Evolutionary conservation across 2,888 invertebrate genomes (phyloP), one percentile per base, ranked within the genome.

Genomic region (Pristionchus mayeri): DNA sequence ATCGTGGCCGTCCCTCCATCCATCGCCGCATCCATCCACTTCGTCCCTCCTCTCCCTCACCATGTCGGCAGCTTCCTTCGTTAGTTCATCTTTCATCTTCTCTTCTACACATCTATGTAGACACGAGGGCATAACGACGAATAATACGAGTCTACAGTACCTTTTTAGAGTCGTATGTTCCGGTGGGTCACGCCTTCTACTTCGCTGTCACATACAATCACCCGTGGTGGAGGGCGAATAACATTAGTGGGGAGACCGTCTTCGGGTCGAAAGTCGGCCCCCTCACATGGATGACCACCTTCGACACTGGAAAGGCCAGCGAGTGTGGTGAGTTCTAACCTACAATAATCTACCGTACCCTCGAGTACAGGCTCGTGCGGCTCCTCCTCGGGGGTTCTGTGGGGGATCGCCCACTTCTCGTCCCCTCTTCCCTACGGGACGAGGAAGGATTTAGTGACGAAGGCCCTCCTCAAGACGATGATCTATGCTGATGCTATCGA

Each of bases 371-470:
- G 84, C 7, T 9, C 27, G 16, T 60, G 76, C 9, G 84, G 67
- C 24, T n/a, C 60, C n/a, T 54, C 67, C 18, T 60, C 89, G 0
- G 88, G 88, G 1, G 60, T 87, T 7, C 85, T 90, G 2, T 90
- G 89, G 89, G 90, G 90, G 63, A 88, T 90, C 48, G 90, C 89
- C 40, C 90, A 90, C 81, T 89, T 90, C 75, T 37, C 52, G 3
- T 67, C 71, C 24, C 27, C 76, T n/a, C n/a, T 37, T 44, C 60
- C 40, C 40, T 57, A 71, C 48, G n/a, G 40, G 4, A 44, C 71
- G 50, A 44, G 75, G n/a, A 60, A 27, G 40, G 63, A 81, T 54
- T 21, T 60, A 13, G 30, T 83, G 7, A 13, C 27, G n/a, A 54
- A 71, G 27, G 83, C 71, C 1, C 71, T 83, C 34, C 9, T 52